phyloP scores from a whole-genome alignment of 2,797 vertebrate species.

The Syncerus caffer region DNA sequence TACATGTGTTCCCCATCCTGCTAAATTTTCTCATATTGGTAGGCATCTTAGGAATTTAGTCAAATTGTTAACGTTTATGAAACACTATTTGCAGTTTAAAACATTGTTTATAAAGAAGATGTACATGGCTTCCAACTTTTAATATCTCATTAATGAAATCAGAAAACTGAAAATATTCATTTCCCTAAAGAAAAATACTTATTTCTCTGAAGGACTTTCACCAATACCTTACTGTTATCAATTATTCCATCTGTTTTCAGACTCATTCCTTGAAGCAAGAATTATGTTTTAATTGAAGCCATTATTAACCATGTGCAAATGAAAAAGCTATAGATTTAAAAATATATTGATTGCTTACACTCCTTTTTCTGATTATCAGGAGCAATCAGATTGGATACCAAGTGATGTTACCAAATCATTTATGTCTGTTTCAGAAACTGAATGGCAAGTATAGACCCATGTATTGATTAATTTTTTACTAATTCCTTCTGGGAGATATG shows the following conservation, averaged over 20 bases:
- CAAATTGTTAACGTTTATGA: neutral
- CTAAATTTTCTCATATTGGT: neutral
- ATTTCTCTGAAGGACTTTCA: neutral
- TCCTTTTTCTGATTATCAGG: neutral
- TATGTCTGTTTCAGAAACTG: neutral
- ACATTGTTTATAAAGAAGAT: neutral
- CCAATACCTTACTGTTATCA: neutral
- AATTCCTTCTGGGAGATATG: neutral
- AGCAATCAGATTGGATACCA: neutral
- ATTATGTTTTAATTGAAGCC: slow-evolving; percentile 1
- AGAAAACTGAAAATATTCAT: neutral
- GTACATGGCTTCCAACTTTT: neutral
- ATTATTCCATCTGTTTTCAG: slow-evolving; percentile 22
- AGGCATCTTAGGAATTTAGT: neutral
- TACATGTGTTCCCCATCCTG: no score
- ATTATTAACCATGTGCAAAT: slow-evolving; percentile 27
- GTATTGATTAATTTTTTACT: neutral
- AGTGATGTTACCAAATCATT: neutral
- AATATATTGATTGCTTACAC: neutral
- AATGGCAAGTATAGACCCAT: neutral
- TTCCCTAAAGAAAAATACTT: neutral
- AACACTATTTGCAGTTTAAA: neutral
- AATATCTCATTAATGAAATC: neutral
- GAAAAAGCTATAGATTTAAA: neutral
- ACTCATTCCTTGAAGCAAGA: slow-evolving; percentile 2